A percentile compares a stretch with the other conserved stretches of the same genome.
Conservation (phyloP, 2,888 invertebrate species). For the Selenia dentaria region DNA sequence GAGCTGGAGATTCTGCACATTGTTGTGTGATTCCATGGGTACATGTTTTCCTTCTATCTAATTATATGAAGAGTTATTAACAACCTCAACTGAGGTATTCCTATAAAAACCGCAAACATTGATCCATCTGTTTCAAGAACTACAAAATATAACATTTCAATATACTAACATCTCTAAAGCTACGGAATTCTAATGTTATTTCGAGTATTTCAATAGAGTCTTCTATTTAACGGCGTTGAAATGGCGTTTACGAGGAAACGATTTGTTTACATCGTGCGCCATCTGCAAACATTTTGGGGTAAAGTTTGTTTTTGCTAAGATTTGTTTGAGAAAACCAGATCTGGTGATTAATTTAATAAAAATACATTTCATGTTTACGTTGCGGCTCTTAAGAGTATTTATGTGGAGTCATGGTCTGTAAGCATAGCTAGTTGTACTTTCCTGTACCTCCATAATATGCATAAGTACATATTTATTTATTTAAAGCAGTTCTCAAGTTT, state of each 20-base stretch:
- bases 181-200: slow-evolving; percentile 3
- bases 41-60: too few relatives aligned
- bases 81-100: background rate
- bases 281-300: slow-evolving; percentile 9
- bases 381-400: background rate
- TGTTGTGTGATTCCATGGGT: too few relatives aligned
- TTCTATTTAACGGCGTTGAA: background rate
- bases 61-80: too few relatives aligned
- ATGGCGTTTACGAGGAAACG: background rate
- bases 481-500: too few relatives aligned
- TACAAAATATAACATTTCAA: background rate
- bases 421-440: too few relatives aligned
- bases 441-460: too few relatives aligned
- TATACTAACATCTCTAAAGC: background rate
- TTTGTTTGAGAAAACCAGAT: slow-evolving; percentile 1
- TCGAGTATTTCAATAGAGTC: background rate
- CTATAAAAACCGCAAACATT: background rate
- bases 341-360: slow-evolving; percentile 20
- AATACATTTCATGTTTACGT: slow-evolving; percentile 11
- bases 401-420: too few relatives aligned
- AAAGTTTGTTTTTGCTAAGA: slow-evolving; percentile 11
- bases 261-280: slow-evolving; percentile 7
- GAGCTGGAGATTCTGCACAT: too few relatives aligned
- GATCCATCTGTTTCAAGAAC: background rate
- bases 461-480: too few relatives aligned